Conservation (phyloP, 1,140 invertebrate genomes). For the Nasonia longicornis region DNA sequence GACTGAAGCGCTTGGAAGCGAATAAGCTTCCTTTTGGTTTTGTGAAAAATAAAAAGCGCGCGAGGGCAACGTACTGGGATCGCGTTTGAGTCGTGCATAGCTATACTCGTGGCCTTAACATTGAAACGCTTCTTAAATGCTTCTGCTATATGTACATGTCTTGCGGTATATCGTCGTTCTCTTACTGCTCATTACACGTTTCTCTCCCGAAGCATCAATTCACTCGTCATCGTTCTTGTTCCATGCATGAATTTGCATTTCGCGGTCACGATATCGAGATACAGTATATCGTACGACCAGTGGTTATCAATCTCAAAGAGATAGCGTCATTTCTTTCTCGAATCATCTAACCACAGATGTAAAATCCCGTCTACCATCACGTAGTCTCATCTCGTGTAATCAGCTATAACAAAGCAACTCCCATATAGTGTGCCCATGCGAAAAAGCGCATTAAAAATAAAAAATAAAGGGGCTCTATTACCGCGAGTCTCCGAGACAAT, state of each 20-base stretch:
- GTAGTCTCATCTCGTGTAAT: no score
- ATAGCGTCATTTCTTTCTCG: no score
- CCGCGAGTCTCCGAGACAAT: neutral
- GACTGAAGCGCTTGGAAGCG: neutral
- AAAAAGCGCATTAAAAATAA: neutral
- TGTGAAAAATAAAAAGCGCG: neutral
- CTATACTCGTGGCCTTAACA: neutral
- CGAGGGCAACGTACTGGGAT: neutral
- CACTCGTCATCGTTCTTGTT: neutral
- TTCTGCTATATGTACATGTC: neutral
- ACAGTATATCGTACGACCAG: neutral
- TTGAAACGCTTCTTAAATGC: neutral
- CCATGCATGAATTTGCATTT: neutral
- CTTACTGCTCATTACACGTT: neutral
- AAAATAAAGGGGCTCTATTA: neutral
- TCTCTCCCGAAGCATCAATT: neutral
- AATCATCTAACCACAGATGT: no score
- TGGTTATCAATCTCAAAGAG: neutral
- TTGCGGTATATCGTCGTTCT: neutral
- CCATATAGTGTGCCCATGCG: neutral
- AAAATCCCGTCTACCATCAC: no score
- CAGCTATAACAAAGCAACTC: no score
- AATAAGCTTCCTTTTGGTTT: neutral
- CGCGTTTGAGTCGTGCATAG: neutral
- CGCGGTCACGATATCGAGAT: neutral